These are phyloP conservation scores for Campoletis sonorensis DNA, from an alignment of 1,140 invertebrate genomes.

Conservation along the genomic window DNA sequence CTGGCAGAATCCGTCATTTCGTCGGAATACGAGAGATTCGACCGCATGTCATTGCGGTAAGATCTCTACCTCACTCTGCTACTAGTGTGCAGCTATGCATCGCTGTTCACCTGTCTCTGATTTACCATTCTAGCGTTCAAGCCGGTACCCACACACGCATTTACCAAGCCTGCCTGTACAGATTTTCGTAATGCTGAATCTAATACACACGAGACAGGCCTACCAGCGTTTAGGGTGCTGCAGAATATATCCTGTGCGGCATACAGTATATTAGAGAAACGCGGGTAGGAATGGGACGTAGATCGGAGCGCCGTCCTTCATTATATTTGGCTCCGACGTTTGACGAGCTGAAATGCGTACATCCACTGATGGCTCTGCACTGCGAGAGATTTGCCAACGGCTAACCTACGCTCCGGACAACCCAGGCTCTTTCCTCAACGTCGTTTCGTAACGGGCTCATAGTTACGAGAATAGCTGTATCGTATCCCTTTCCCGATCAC, in stretches of 20 bases:
- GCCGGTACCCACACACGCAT: conserved; percentile 55
- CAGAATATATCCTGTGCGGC: not conserved
- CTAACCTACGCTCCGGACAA: conserved; percentile 21
- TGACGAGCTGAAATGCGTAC: conserved; percentile 43
- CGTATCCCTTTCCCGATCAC: conserved; percentile 15
- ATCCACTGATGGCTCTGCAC: not conserved
- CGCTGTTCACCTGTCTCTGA: conserved; percentile 65
- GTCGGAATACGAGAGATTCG: conserved; percentile 72
- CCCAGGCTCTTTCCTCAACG: not conserved
- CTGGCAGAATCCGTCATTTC: conserved; percentile 76
- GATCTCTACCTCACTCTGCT: conserved; percentile 67
- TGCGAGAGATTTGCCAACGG: conserved; percentile 29
- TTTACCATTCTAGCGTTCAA: conserved; percentile 72
- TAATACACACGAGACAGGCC: conserved; percentile 28
- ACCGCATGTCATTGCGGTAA: conserved; percentile 77
- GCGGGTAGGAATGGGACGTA: conserved; percentile 21
- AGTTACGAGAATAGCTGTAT: conserved; percentile 18
- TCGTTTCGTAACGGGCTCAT: conserved; percentile 19
- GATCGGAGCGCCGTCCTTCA: conserved; percentile 34
- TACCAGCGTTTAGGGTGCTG: conserved; percentile 21
- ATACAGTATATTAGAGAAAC: conserved; percentile 2
- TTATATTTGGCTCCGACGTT: conserved; percentile 44
- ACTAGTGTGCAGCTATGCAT: conserved; percentile 39
- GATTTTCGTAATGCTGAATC: conserved; percentile 35
- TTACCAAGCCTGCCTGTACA: conserved; percentile 36